Evolutionary conservation across 2,888 invertebrate genomes (phyloP).

Genomic region (Parochlus steinenii): DNA sequence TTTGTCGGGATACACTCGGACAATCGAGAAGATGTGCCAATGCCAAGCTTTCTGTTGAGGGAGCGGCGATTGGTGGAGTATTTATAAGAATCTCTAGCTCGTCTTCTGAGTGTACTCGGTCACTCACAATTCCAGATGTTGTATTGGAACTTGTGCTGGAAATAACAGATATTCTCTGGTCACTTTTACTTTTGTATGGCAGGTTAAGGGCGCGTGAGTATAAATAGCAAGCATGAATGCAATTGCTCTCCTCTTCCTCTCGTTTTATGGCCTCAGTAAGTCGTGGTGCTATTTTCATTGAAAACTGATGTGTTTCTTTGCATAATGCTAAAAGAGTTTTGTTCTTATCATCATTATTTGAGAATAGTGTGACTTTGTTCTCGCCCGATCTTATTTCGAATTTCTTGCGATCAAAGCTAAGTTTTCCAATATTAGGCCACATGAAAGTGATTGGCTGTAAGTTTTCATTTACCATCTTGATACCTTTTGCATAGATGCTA

Average conservation of each 20-base stretch:
- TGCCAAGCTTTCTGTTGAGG: constrained; percentile 70
- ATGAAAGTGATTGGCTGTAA: constrained; percentile 58
- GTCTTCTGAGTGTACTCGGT: constrained; percentile 86
- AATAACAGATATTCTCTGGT: constrained; percentile 77
- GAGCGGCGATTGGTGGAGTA: constrained; percentile 53
- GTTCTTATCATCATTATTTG: constrained; percentile 85
- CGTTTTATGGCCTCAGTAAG: constrained; percentile 65
- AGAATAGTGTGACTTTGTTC: constrained; percentile 75
- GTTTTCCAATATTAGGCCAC: constrained; percentile 90
- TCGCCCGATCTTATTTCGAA: constrained; percentile 89
- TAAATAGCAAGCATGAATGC: constrained; percentile 52
- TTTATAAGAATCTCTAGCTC: constrained; percentile 81
- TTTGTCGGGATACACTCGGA: constrained; percentile 37
- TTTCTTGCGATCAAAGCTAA: constrained; percentile 93
- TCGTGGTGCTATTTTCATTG: constrained; percentile 78
- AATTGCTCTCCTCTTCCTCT: constrained; percentile 62
- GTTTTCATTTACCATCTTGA: constrained; percentile 67
- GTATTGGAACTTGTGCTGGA: constrained; percentile 93
- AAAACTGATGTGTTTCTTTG: constrained; percentile 87
- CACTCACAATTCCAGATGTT: constrained; percentile 91
- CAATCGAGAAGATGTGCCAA: constrained; percentile 55
- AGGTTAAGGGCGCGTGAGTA: constrained; percentile 47
- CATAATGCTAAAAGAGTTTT: constrained; percentile 76
- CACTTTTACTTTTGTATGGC: constrained; percentile 48
- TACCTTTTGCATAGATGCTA: constrained; percentile 81